Percentiles rank a stretch among this genome's conserved stretches.
Evolutionary conservation across 2,113 vertebrate genomes (phyloP).

Genomic region (Amazona vittata): DNA sequence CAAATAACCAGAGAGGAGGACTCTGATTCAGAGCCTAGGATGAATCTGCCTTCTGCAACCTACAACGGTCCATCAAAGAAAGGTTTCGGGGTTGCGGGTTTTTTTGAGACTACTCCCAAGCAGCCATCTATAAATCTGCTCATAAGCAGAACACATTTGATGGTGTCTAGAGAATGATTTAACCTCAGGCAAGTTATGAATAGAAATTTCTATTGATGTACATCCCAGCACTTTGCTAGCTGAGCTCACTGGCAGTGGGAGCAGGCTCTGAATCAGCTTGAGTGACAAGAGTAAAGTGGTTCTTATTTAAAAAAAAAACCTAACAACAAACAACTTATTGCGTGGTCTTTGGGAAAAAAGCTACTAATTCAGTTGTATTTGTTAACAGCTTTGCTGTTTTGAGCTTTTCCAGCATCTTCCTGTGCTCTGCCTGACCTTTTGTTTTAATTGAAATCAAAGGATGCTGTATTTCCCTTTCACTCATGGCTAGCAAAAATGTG

Average conservation of each 20-base stretch:
- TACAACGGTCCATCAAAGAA: neutral
- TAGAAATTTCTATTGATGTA: neutral
- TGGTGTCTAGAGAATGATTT: neutral
- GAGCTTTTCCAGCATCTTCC: neutral
- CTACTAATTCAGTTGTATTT: neutral
- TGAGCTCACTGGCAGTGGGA: neutral
- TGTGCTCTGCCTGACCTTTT: neutral
- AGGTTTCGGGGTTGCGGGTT: neutral
- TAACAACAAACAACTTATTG: neutral
- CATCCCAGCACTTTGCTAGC: neutral
- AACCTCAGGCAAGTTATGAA: neutral
- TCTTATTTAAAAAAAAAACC: neutral
- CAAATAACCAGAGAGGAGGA: neutral
- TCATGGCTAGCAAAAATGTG: neutral
- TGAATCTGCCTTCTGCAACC: neutral
- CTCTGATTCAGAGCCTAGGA: neutral
- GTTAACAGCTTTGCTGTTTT: neutral
- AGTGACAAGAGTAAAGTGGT: neutral
- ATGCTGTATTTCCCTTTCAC: neutral
- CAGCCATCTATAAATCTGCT: neutral
- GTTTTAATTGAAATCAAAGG: neutral
- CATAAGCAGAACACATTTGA: neutral
- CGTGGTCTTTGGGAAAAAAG: neutral
- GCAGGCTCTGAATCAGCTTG: neutral
- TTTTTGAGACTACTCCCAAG: neutral